Percentiles rank a stretch among this genome's conserved stretches.
Conservation (phyloP, 2,797 vertebrate species). For the Astyanax mexicanus region DNA sequence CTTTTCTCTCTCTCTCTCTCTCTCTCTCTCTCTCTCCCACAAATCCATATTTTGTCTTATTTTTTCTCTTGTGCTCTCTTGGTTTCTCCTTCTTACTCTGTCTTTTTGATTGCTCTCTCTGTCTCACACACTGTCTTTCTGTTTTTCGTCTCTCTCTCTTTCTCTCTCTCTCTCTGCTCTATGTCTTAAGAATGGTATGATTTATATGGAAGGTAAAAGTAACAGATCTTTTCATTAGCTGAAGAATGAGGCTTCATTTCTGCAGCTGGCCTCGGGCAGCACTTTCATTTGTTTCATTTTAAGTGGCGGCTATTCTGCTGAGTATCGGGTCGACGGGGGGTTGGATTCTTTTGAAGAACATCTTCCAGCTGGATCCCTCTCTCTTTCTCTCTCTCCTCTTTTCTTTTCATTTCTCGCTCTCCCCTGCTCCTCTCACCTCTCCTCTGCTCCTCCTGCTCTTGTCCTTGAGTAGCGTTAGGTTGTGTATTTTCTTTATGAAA, state of each 20-base stretch:
- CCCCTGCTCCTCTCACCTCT: background rate
- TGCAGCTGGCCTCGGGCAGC: conserved; percentile 34
- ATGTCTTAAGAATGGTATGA: conserved; percentile 19
- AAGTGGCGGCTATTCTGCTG: conserved; percentile 24
- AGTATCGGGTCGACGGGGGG: background rate
- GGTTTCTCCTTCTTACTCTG: no score
- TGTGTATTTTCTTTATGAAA: conserved; percentile 53
- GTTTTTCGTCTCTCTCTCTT: background rate
- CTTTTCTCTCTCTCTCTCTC: background rate
- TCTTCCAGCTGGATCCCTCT: conserved; percentile 43
- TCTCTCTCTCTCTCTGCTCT: conserved; percentile 7
- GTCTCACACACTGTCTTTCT: background rate
- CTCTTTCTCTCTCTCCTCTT: conserved; percentile 5
- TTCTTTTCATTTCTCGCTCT: conserved; percentile 8
- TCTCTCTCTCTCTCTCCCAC: background rate
- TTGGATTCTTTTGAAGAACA: conserved; percentile 10
- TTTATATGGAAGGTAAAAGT: conserved; percentile 36
- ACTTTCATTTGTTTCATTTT: conserved; percentile 41
- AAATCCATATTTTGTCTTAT: background rate
- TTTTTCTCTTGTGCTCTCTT: no score
- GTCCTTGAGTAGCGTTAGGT: background rate
- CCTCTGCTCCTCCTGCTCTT: background rate
- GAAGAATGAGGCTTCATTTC: conserved; percentile 39
- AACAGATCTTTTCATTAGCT: conserved; percentile 50
- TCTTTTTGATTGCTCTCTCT: background rate